phyloP scores from a whole-genome alignment of 2,113 vertebrate species.

The Prinia subflava region DNA sequence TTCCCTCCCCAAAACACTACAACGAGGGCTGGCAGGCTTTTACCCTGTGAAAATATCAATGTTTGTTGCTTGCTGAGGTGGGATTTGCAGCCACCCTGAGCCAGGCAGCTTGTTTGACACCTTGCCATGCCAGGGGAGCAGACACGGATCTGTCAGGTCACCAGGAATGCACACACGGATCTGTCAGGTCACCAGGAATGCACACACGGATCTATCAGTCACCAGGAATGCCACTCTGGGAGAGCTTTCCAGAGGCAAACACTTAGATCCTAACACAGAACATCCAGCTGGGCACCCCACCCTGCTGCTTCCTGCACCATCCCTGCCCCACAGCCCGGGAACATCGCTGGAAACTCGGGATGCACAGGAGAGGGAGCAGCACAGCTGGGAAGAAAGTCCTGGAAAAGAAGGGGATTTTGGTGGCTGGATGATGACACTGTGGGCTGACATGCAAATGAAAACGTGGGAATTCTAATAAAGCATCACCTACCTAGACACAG shows the following conservation, averaged over 20 bases:
- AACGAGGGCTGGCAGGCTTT: neutral
- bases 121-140: constrained; percentile 13
- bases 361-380: too few relatives aligned
- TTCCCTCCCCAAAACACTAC: neutral
- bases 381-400: too few relatives aligned
- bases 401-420: too few relatives aligned
- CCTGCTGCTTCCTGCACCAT: too few relatives aligned
- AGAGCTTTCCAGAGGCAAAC: neutral
- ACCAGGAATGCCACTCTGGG: neutral
- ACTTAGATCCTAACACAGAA: neutral
- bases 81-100: constrained; percentile 18
- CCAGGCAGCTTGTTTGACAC: constrained; percentile 58
- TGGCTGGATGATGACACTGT: too few relatives aligned
- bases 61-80: constrained; percentile 30
- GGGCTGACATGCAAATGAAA: neutral
- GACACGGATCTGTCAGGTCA: constrained; percentile 25
- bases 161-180: neutral
- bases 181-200: neutral
- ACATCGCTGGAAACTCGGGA: too few relatives aligned
- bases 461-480: neutral
- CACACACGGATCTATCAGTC: constrained; percentile 32
- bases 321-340: too few relatives aligned
- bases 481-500: neutral
- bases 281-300: too few relatives aligned
- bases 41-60: neutral